phyloP scores from a whole-genome alignment of 2,888 invertebrate genomes.

The Psococerastis gibbosa region DNA sequence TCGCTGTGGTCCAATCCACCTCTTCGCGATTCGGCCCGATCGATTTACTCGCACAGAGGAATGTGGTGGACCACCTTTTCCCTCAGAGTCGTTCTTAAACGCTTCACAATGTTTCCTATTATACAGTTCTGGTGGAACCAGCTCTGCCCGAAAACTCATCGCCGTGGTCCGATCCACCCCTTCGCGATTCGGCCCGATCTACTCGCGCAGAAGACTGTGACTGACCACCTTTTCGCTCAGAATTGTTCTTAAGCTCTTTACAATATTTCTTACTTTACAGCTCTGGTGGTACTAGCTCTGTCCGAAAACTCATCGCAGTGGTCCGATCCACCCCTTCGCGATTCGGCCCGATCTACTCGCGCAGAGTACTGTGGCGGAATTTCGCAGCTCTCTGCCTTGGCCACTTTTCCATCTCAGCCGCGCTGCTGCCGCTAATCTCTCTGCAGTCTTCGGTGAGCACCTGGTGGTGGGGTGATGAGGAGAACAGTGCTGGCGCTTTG shows the following conservation, averaged over 20 bases:
- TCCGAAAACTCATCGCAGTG: constrained; percentile 46
- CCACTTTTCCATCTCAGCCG: constrained; percentile 42
- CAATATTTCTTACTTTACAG: constrained; percentile 35
- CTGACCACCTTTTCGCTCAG: too few relatives aligned
- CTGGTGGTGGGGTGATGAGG: constrained; percentile 26
- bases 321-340: constrained; percentile 23
- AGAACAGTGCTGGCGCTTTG: constrained; percentile 31
- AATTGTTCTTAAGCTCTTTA: too few relatives aligned
- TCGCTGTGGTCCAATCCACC: constrained; percentile 31
- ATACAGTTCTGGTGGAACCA: constrained; percentile 58
- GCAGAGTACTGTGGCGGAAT: constrained; percentile 22
- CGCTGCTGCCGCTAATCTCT: constrained; percentile 39
- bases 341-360: constrained; percentile 21
- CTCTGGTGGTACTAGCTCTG: constrained; percentile 57
- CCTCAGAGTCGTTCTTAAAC: too few relatives aligned
- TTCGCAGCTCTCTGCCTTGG: constrained; percentile 29
- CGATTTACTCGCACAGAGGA: too few relatives aligned
- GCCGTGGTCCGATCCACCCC: constrained; percentile 29
- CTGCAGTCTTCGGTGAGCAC: constrained; percentile 32
- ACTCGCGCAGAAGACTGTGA: constrained; percentile 21
- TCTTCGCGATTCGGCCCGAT: constrained; percentile 21
- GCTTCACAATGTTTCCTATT: too few relatives aligned
- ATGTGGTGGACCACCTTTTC: too few relatives aligned
- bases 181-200: constrained; percentile 21
- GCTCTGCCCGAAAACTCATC: constrained; percentile 54